Conservation (phyloP, 2,888 invertebrate species). For the Plusia festucae region DNA sequence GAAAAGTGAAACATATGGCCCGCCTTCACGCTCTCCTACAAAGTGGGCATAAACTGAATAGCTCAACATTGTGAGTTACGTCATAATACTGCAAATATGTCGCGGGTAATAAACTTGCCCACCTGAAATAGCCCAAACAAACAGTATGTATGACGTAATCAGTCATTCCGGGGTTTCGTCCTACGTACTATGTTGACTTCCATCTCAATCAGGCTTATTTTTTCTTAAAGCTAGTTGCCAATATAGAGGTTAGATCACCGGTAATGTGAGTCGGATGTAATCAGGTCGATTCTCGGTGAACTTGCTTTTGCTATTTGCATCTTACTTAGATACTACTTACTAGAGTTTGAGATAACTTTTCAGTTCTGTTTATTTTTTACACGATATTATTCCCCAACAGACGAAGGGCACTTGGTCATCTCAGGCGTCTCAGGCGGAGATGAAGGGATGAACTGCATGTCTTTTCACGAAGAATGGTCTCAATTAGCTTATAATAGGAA, state of each 20-base stretch:
- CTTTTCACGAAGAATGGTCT: too few species aligned
- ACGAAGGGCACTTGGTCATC: too few species aligned
- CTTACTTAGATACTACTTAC: neutral
- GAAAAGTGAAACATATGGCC: slow-evolving; percentile 1
- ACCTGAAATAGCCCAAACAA: neutral
- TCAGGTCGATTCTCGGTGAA: neutral
- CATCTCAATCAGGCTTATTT: neutral
- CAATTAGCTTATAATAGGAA: too few species aligned
- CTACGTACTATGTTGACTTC: slow-evolving; percentile 28
- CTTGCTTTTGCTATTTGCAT: too few species aligned
- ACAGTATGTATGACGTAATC: slow-evolving; percentile 12
- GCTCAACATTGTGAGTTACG: slow-evolving; percentile 13
- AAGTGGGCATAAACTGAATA: neutral
- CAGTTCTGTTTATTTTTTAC: too few species aligned
- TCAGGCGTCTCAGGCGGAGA: too few species aligned
- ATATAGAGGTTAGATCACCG: neutral
- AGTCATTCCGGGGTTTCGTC: neutral
- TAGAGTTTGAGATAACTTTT: too few species aligned
- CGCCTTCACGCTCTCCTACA: neutral
- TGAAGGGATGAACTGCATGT: too few species aligned
- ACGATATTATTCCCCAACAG: too few species aligned
- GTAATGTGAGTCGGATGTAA: neutral
- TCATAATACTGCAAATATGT: slow-evolving; percentile 21
- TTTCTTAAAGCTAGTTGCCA: too few species aligned
- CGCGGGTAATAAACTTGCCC: slow-evolving; percentile 11